Base-by-base conservation (phyloP, 2,797 vertebrate genomes). In the Coracias cyanogaster region DNA sequence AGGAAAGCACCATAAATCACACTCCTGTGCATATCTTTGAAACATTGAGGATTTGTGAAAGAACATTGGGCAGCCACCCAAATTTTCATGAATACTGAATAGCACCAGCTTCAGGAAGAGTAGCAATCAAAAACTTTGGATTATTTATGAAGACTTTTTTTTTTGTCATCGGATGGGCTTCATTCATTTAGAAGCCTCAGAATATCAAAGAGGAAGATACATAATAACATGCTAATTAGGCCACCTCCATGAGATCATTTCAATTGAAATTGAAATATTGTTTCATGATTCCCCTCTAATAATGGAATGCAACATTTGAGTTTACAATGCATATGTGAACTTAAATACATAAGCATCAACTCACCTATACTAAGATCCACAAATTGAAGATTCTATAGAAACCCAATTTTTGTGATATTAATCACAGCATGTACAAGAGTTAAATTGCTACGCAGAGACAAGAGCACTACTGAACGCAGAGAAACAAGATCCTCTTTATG, bases 321-420 rank as follows among this genome's bases (percentile, higher is more conserved):
- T 25, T 88, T 82, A 37, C 18, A 77, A 41, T 9, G 10, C 2
- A 1, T 15, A 48, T 5, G 3, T 37, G 55, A 70, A 62, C 8
- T 37, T 45, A 33, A 78, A 48, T 7, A 70, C 4, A 31, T 12
- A 45, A 83, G 26, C 6, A 62, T 3, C 26, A 25, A 79, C 41
- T 33, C 21, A 54, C 1, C 0, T 2, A 17, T 8, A 18, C n/a
- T 15, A 31, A 64, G 19, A 66, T 16, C 33, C 13, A 72, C 25
- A 88, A n/a, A 29, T 2, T 41, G 43, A 74, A 45, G 37, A 64
- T 67, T 60, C 77, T 11, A 21, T 12, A 55, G 37, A 61, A 91
- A 70, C 10, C 1, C 1, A 4, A 17, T 17, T 26, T 0, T 1
- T 13, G 22, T 7, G 15, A 39, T 20, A 43, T 26, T 31, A 62